Evolutionary conservation across 2,888 invertebrate genomes (phyloP), one percentile per base, ranked within the genome.

Genomic region (Melitaea athalia): DNA sequence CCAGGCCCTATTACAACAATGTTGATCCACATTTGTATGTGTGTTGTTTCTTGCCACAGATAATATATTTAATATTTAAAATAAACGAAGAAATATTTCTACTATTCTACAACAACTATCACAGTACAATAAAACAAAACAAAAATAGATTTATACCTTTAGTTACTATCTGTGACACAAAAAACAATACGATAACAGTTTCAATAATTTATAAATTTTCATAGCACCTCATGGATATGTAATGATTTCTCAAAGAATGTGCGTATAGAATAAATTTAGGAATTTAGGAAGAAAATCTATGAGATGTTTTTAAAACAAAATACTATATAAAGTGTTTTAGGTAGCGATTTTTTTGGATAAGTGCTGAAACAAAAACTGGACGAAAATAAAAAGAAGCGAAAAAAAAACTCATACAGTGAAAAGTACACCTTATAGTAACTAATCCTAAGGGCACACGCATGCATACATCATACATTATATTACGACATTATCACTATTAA

Each of bases 371-470:
- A 64, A 63, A 55, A 61, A 50, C 5, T 17, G 24, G 59, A 50
- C 62, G 57, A 52, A 69, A 63, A 49, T 47, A 45, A 66, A 45
- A 62, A 64, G 7, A 61, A 64, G 60, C 53, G 63, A 64, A 62
- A 62, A 33, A 45, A 64, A 43, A 38, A 50, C 24, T 57, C n/a
- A 53, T 49, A 17, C 42, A 12, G 52, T 49, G 59, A 61, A 67
- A 60, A 45, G 24, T 33, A n/a, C 49, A 63, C 45, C 15, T 50
- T 8, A 68, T 15, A 50, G 24, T 53, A 42, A 68, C 47, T 70
- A 45, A n/a, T 49, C 45, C 63, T 63, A 72, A 47, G 59, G 53
- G 67, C 69, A 72, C 64, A 63, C 42, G 63, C 72, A 72, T 74
- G 74, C 74, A 74, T 64, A 50, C 61, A 67, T 66, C 43, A 31